Evolutionary conservation across 1,140 invertebrate genomes (phyloP), one percentile per base, ranked within the genome.

Genomic region (Temnothorax curvispinosus): DNA sequence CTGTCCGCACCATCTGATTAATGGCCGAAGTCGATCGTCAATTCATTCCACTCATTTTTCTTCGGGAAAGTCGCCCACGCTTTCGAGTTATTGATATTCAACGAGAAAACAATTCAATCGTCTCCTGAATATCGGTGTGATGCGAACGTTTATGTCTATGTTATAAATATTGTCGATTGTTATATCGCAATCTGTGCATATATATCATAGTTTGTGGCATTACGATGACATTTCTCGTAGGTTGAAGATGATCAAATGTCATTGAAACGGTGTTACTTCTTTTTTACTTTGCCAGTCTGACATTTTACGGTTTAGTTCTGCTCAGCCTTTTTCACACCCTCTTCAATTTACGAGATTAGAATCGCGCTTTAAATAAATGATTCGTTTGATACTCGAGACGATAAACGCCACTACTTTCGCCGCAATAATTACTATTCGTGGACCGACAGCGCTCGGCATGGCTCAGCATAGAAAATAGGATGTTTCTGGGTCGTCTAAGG

Each of bases 1-100:
- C 77, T 50, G 52, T 82, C 85, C 52, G 47, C 62, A 9, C 21
- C 65, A 9, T 13, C 27, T 89, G 89, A 90, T 87, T 89, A 89
- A 89, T 89, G 71, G 44, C 7, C 80, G 41, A 60, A 58, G 15
- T 76, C 82, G 35, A 2, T 18, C 41, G 32, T 27, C 27, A 35
- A 62, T 38, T 47, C 38, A 72, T 69, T 21, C 38, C 54, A 3
- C 11, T 71, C 15, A 41, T 67, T 62, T 88, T 27, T 21, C 3
- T 35, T 4, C 50, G n/a, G 11, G 58, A 52, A 54, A 56, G 50
- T 75, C 52, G 21, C n/a, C n/a, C 56, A 54, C 44, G 52, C 32
- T 21, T 27, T 18, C 65, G 38, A 38, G n/a, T 62, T 56, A 56
- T 81, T 38, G 65, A 60, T 62, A 60, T 86, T 78, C 74, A 27